Evolutionary conservation across 2,797 vertebrate genomes (phyloP).

Genomic region (Rhinatrema bivittatum): DNA sequence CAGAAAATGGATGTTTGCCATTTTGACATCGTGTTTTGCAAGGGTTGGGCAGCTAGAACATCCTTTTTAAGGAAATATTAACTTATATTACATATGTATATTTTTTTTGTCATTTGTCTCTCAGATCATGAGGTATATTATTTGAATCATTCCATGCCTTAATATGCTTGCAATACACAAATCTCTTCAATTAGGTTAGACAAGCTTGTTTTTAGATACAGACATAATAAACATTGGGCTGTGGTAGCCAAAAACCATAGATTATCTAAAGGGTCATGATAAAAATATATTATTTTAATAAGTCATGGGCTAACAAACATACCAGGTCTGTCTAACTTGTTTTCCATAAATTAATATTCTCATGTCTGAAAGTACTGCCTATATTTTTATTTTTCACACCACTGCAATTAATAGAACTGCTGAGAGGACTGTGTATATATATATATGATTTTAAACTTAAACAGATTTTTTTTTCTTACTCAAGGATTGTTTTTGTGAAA

Average conservation of each 20-base stretch:
- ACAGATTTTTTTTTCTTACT: slow-evolving; percentile 74
- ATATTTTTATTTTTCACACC: slow-evolving; percentile 92
- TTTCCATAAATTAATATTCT: slow-evolving; percentile 61
- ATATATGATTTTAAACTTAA: slow-evolving; percentile 76
- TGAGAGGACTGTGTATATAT: slow-evolving; percentile 95
- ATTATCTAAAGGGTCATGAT: slow-evolving; percentile 60
- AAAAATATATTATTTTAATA: slow-evolving; percentile 62
- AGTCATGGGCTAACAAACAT: slow-evolving; percentile 51
- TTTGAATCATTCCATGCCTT: slow-evolving; percentile 99
- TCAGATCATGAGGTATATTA: slow-evolving; percentile 92
- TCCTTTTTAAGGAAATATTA: slow-evolving; percentile 93
- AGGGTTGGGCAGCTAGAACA: slow-evolving; percentile 98
- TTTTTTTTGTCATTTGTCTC: slow-evolving; percentile 91
- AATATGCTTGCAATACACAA: slow-evolving; percentile 91
- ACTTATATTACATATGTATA: slow-evolving; percentile 93
- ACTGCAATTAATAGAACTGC: slow-evolving; percentile 98
- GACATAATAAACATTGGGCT: slow-evolving; percentile 70
- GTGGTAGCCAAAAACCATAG: slow-evolving; percentile 88
- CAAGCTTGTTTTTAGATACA: slow-evolving; percentile 58
- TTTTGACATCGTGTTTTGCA: slow-evolving; percentile 85
- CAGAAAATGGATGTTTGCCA: slow-evolving; percentile 71
- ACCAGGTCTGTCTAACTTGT: slow-evolving; percentile 58
- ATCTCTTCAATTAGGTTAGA: slow-evolving; percentile 57
- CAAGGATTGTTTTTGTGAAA: slow-evolving; percentile 76
- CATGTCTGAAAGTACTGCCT: slow-evolving; percentile 84